Evolutionary conservation across 2,797 vertebrate species (phyloP).

Genomic region (Phrynocephalus vlangalii): DNA sequence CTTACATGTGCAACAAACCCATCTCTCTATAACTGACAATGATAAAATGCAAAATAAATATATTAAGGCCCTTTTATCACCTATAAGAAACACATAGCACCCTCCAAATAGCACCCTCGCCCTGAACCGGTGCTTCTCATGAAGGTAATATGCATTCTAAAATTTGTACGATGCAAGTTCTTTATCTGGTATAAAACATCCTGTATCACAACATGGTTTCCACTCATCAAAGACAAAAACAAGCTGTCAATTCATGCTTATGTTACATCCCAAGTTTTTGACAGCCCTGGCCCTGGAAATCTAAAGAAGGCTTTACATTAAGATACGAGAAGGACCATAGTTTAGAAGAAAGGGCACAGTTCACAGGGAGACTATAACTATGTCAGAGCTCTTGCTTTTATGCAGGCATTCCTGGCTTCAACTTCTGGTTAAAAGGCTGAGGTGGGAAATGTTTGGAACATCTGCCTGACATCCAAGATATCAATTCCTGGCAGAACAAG

Average conservation of each 20-base stretch:
- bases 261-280: not conserved
- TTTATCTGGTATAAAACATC: not conserved
- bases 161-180: not conserved
- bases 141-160: not conserved
- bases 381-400: not conserved
- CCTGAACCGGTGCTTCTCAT: not conserved
- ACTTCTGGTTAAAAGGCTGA: not conserved
- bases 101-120: not conserved
- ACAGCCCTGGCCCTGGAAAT: not conserved
- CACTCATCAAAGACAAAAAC: not conserved
- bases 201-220: not conserved
- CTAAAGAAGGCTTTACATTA: not conserved
- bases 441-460: not conserved
- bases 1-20: not conserved
- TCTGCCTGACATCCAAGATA: not conserved
- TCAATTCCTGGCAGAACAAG: not conserved
- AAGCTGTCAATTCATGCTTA: not conserved
- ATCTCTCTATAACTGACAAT: not conserved
- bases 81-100: not conserved
- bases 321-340: not conserved
- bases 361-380: not conserved
- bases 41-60: not conserved
- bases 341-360: not conserved
- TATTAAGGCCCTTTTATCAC: not conserved
- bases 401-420: not conserved